phyloP scores from a whole-genome alignment of 2,113 vertebrate species.

The Phaethon lepturus region DNA sequence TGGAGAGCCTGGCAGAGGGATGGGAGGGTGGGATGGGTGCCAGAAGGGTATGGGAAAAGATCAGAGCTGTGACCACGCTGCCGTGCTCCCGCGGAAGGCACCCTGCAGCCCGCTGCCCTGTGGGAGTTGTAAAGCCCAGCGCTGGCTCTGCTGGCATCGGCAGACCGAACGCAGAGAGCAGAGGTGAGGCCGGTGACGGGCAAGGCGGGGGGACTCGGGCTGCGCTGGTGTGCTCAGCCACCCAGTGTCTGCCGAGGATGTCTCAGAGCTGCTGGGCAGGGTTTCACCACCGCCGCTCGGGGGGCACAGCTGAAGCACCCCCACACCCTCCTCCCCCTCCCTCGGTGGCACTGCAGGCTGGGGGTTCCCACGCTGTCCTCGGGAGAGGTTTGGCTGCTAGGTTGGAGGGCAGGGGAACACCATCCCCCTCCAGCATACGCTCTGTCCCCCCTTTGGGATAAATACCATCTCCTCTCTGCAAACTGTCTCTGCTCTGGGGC shows the following conservation, averaged over 20 bases:
- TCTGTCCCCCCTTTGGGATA: not conserved
- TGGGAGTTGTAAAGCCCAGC: not conserved
- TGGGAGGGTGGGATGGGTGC: not conserved
- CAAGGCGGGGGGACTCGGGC: accelerated
- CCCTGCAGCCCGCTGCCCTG: not conserved
- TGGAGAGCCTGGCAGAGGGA: not conserved
- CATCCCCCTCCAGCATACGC: not conserved
- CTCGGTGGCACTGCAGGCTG: not conserved
- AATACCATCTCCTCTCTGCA: not conserved
- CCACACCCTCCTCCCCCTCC: not conserved
- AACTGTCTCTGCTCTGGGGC: accelerated
- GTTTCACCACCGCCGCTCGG: not conserved
- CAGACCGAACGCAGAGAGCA: not conserved
- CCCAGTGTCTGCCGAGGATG: not conserved
- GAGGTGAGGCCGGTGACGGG: not conserved
- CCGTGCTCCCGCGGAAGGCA: not conserved
- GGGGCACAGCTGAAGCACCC: not conserved
- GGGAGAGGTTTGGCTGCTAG: not conserved
- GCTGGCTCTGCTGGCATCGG: not conserved
- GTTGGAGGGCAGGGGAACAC: not conserved
- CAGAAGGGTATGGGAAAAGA: not conserved
- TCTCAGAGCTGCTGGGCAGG: not conserved
- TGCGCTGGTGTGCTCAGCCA: not conserved
- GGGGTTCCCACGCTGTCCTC: not conserved
- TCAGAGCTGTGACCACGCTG: not conserved